Evolutionary conservation across 2,797 vertebrate genomes (phyloP), one percentile per base, ranked within the genome.

Genomic region (Fistularia commersonii): DNA sequence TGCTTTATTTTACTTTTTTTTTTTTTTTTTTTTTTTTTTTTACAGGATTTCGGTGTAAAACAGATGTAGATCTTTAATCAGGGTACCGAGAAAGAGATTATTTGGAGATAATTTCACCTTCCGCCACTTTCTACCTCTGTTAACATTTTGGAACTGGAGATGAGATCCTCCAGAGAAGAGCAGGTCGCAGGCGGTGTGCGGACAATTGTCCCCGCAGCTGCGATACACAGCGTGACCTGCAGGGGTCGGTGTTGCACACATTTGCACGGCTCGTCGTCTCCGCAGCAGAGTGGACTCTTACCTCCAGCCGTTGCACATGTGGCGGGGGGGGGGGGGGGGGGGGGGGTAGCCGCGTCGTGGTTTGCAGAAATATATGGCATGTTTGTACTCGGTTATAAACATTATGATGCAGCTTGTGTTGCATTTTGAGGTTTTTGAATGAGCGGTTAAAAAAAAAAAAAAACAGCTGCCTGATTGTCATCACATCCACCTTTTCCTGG

Each of bases 161-260:
- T n/a, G n/a, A n/a, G n/a, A n/a, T n/a, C n/a, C n/a, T n/a, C n/a
- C n/a, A n/a, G n/a, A n/a, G n/a, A n/a, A 45, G 9, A 40, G 45
- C 56, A 56, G 46, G 57, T 67, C 64, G 68, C 61, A 66, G 70
- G 79, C 80, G 79, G 8, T 14, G 38, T 10, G 9, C 38, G 10
- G 38, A n/a, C 12, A 10, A 10, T 78, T 78, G 8, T 14, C 5
- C 8, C 64, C 45, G 67, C 44, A 42, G 11, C 45, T 76, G 66
- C 55, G 49, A 56, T 69, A 56, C 74, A 14, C 69, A 32, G 32
- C 14, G 2, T 7, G 6, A 23, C 79, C 86, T 67, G 57, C 31
- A 53, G 87, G 70, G 69, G 82, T 69, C 83, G 79, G 69, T 76
- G 42, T 45, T 57, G 72, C 50, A 69, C 71, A 69, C 45, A 39